phyloP scores from a whole-genome alignment of 2,797 vertebrate species.

The Malacoctenus gilli region DNA sequence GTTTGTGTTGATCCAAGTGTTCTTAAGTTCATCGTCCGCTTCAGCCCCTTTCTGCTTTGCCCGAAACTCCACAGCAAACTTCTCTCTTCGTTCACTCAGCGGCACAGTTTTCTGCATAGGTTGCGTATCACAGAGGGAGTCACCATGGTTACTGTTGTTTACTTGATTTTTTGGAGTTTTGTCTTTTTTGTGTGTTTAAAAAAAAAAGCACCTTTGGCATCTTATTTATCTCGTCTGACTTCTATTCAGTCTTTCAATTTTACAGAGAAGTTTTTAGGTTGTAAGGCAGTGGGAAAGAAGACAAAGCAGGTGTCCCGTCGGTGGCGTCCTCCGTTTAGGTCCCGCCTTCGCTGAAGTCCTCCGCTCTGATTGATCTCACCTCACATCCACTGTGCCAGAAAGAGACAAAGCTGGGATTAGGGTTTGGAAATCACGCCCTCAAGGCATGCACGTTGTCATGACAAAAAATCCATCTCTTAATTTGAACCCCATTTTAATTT shows the following conservation, averaged over 20 bases:
- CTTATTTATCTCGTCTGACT: slow-evolving; percentile 58
- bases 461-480: slow-evolving; percentile 4
- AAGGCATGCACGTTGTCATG: background rate
- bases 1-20: too few relatives aligned
- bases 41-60: slow-evolving; percentile 68
- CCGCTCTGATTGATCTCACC: slow-evolving; percentile 89
- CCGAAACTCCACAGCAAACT: slow-evolving; percentile 41
- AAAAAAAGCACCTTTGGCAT: slow-evolving; percentile 89
- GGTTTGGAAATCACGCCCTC: slow-evolving; percentile 4
- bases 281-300: slow-evolving; percentile 49
- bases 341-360: slow-evolving; percentile 85
- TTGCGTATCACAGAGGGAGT: slow-evolving; percentile 83
- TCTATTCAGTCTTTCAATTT: slow-evolving; percentile 76
- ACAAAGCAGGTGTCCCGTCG: slow-evolving; percentile 84
- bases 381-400: slow-evolving; percentile 92
- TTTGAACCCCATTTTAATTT: slow-evolving; percentile 34
- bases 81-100: slow-evolving; percentile 39
- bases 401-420: slow-evolving; percentile 38
- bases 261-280: slow-evolving; percentile 58
- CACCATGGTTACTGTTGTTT: slow-evolving; percentile 78
- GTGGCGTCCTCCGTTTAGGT: slow-evolving; percentile 59
- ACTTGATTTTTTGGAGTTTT: slow-evolving; percentile 61
- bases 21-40: slow-evolving; percentile 69
- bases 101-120: slow-evolving; percentile 74
- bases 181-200: background rate